A percentile compares a stretch with the other conserved stretches of the same genome.
Conservation (phyloP, 2,888 invertebrate species). For the Eupithecia subumbrata region DNA sequence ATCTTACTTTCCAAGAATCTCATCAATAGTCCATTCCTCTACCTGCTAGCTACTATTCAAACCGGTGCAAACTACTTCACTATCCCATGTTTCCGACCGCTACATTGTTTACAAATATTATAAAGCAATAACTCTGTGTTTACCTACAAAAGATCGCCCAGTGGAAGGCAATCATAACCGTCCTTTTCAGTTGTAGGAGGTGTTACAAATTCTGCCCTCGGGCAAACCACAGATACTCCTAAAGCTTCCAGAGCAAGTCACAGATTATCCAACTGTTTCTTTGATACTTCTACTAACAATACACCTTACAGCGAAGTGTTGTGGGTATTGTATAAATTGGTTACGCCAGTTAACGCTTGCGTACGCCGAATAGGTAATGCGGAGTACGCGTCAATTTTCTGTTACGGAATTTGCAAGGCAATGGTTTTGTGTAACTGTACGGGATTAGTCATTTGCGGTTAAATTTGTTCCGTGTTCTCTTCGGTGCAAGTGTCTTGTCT, state of each 20-base stretch:
- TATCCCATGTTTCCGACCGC: background rate
- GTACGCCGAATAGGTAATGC: slow-evolving; percentile 61
- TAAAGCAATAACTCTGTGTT: slow-evolving; percentile 37
- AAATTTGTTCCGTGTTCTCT: slow-evolving; percentile 44
- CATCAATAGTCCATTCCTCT: slow-evolving; percentile 3
- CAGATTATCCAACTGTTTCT: slow-evolving; percentile 13
- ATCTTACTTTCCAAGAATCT: background rate
- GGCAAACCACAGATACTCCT: slow-evolving; percentile 43
- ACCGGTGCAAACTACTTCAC: slow-evolving; percentile 10
- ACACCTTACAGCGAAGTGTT: slow-evolving; percentile 52
- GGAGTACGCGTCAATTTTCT: slow-evolving; percentile 53
- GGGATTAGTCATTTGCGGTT: slow-evolving; percentile 52
- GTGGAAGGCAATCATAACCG: slow-evolving; percentile 42
- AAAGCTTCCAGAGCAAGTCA: slow-evolving; percentile 11
- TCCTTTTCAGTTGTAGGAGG: slow-evolving; percentile 60
- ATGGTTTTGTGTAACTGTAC: slow-evolving; percentile 53
- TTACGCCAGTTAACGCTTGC: slow-evolving; percentile 61
- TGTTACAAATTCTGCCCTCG: slow-evolving; percentile 68
- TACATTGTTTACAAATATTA: slow-evolving; percentile 32
- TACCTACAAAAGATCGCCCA: slow-evolving; percentile 33
- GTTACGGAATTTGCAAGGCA: slow-evolving; percentile 53
- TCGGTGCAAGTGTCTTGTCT: slow-evolving; percentile 18
- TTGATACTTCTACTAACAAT: slow-evolving; percentile 57
- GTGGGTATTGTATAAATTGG: slow-evolving; percentile 66
- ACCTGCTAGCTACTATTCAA: slow-evolving; percentile 3